A percentile compares a stretch with the other conserved stretches of the same genome.
phyloP scores from a whole-genome alignment of 1,140 invertebrate genomes.

The Maconellicoccus hirsutus region DNA sequence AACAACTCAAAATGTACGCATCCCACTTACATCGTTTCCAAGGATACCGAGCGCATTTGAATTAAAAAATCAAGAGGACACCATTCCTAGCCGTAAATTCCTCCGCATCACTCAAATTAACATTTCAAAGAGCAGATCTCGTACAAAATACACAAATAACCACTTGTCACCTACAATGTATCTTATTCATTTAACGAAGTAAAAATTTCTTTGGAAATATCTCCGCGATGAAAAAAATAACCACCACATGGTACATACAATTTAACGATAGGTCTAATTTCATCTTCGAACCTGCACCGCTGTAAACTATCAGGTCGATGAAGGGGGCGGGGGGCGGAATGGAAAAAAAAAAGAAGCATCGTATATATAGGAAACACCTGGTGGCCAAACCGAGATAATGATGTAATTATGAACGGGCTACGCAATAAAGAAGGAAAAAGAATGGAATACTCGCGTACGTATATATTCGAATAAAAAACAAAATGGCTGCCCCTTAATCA shows the following conservation, averaged over 20 bases:
- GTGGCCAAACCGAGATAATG: conserved; percentile 13
- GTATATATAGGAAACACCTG: conserved; percentile 1
- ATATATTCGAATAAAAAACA: conserved; percentile 11
- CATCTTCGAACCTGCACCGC: background rate
- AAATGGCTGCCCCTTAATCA: conserved; percentile 17
- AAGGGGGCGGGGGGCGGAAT: background rate
- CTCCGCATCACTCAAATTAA: too few relatives aligned
- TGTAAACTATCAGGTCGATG: background rate
- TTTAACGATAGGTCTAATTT: conserved; percentile 15
- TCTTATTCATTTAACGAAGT: too few relatives aligned
- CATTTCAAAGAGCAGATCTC: too few relatives aligned
- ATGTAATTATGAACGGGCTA: conserved; percentile 16
- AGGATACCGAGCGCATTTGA: too few relatives aligned
- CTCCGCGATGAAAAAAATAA: too few relatives aligned
- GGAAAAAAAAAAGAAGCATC: background rate
- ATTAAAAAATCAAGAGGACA: too few relatives aligned
- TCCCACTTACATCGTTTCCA: too few relatives aligned
- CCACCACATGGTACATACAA: background rate
- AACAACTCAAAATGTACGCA: too few relatives aligned
- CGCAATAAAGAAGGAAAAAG: background rate
- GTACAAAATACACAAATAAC: too few relatives aligned
- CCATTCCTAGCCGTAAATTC: too few relatives aligned
- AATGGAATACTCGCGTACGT: background rate
- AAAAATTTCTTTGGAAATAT: too few relatives aligned
- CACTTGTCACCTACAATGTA: too few relatives aligned